A percentile compares a stretch with the other conserved stretches of the same genome.
These are phyloP conservation scores for Percina caprodes DNA, from an alignment of 2,113 vertebrate genomes.

Conservation along the genomic window DNA sequence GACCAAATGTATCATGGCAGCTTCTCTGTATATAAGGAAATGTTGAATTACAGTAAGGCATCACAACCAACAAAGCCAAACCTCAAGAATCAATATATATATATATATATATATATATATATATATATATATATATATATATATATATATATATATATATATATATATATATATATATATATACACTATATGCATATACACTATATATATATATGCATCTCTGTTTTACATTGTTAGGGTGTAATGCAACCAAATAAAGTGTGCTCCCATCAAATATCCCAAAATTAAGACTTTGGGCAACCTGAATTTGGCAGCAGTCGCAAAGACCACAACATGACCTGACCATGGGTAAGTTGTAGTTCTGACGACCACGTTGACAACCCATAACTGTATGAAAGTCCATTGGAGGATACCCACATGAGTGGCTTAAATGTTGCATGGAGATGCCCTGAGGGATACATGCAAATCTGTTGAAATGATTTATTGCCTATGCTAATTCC, in stretches of 20 bases:
- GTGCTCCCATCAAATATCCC: slow-evolving; percentile 21
- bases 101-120: too few relatives aligned
- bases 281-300: slow-evolving; percentile 33
- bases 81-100: slow-evolving; percentile 9
- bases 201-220: neutral
- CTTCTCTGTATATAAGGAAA: neutral
- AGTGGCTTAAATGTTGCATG: neutral
- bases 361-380: slow-evolving; percentile 11
- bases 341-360: slow-evolving; percentile 27
- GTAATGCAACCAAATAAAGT: slow-evolving; percentile 18
- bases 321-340: slow-evolving; percentile 42
- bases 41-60: neutral
- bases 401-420: slow-evolving; percentile 8
- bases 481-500: slow-evolving; percentile 27
- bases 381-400: neutral
- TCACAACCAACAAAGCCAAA: neutral
- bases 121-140: too few relatives aligned
- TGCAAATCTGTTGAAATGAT: slow-evolving; percentile 39
- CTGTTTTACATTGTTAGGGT: neutral
- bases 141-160: neutral
- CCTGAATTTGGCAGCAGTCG: slow-evolving; percentile 27
- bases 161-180: neutral
- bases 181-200: too few relatives aligned
- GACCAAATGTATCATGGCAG: neutral
- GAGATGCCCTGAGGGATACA: slow-evolving; percentile 9